Evolutionary conservation across 2,888 invertebrate genomes (phyloP), one percentile per base, ranked within the genome.

Genomic region (Cybosia mesomella): DNA sequence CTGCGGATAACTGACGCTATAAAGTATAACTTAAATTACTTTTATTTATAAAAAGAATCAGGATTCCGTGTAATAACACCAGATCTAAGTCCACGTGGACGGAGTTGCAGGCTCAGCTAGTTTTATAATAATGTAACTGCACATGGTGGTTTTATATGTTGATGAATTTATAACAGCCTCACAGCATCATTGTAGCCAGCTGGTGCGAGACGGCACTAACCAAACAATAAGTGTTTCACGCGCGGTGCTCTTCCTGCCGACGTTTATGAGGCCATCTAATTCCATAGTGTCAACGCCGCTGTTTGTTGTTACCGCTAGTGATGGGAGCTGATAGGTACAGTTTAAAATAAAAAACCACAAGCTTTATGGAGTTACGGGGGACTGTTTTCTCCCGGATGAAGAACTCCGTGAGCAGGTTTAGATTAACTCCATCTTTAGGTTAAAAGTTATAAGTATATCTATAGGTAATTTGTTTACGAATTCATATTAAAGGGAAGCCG

Each of bases 211-310:
- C 92, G 89, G 80, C 77, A 72, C 72, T 72, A 76, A 72, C 74
- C 73, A 81, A 88, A 92, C 91, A 92, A 92, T 89, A 74, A 83
- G 84, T 77, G 82, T 85, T 89, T 90, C 88, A 91, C 90, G 91
- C 91, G 86, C 79, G 81, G 74, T 84, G 88, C 89, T 89, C 89
- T 90, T 91, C 92, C 92, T 91, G 91, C 79, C 83, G 66, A 77
- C 77, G 83, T 82, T 85, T 87, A 89, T 89, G 87, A 85, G 87
- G 89, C 84, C 89, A 89, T 89, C 87, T 83, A 87, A 89, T 90
- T 87, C 83, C 84, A 87, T 84, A 79, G 81, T 85, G 86, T 85
- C 85, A 83, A 76, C 83, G 76, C 71, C 61, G 67, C 71, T 67
- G 62, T 66, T 36, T 18, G 64, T 57, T 34, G 54, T 54, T 69